A percentile compares a stretch with the other conserved stretches of the same genome.
Conservation (phyloP, 2,113 vertebrate species). For the Cercopithecus mona region DNA sequence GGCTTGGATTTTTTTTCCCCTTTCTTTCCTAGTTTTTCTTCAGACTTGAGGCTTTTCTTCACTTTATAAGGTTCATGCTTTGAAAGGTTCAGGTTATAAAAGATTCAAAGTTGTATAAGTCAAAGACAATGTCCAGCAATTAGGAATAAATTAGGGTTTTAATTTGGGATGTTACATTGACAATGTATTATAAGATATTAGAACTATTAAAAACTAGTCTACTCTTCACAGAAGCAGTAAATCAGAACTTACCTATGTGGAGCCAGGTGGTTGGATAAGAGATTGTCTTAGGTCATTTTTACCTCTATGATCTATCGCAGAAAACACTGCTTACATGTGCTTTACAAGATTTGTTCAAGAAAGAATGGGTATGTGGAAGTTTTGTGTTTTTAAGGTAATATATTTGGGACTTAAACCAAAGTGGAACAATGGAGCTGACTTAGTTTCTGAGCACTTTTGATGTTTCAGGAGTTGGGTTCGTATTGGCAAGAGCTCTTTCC, state of each 20-base stretch:
- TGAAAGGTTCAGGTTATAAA: neutral
- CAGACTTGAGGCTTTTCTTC: neutral
- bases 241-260: neutral
- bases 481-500: neutral
- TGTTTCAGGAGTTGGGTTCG: neutral
- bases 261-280: neutral
- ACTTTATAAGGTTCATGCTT: constrained; percentile 13
- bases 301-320: neutral
- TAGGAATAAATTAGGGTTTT: constrained; percentile 4
- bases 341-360: neutral
- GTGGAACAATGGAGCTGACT: fast-evolving
- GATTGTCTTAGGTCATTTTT: neutral
- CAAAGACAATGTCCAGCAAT: neutral
- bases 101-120: neutral
- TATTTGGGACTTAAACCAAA: neutral
- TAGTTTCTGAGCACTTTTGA: neutral
- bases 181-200: neutral
- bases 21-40: neutral
- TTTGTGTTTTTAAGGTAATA: neutral
- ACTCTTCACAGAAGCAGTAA: neutral
- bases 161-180: neutral
- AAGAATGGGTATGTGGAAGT: neutral
- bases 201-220: neutral
- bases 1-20: neutral
- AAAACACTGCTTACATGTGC: neutral